Percentiles rank a stretch among this genome's conserved stretches.
phyloP scores from a whole-genome alignment of 2,113 vertebrate genomes.

The Anser cygnoides region DNA sequence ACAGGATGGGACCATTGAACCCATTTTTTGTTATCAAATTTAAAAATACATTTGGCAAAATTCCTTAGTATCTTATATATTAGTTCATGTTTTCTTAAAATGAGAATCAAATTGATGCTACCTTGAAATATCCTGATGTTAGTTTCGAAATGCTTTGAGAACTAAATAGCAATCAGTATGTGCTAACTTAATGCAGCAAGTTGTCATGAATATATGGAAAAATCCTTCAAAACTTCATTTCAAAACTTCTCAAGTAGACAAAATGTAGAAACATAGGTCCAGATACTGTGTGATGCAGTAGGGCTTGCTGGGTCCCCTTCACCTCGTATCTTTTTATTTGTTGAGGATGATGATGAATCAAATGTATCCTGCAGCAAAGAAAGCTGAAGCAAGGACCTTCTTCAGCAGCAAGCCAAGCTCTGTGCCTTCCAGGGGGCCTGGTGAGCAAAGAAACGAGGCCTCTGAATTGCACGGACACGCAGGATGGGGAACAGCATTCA shows the following conservation, averaged over 20 bases:
- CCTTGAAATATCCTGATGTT: neutral
- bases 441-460: neutral
- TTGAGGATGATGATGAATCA: neutral
- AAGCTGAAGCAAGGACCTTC: neutral
- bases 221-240: neutral
- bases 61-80: neutral
- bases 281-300: neutral
- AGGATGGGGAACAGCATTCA: neutral
- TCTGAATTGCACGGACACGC: neutral
- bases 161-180: neutral
- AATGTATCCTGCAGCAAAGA: neutral
- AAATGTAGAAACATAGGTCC: neutral
- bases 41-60: neutral
- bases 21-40: neutral
- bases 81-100: neutral
- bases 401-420: neutral
- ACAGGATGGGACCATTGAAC: fast-evolving
- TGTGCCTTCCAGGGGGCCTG: neutral
- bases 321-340: neutral
- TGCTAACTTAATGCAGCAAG: neutral
- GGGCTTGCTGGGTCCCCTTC: neutral
- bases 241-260: neutral
- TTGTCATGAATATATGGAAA: neutral
- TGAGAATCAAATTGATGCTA: neutral
- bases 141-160: neutral